Evolutionary conservation across 2,888 invertebrate genomes (phyloP).

Genomic region (Mechanitis messenoides): DNA sequence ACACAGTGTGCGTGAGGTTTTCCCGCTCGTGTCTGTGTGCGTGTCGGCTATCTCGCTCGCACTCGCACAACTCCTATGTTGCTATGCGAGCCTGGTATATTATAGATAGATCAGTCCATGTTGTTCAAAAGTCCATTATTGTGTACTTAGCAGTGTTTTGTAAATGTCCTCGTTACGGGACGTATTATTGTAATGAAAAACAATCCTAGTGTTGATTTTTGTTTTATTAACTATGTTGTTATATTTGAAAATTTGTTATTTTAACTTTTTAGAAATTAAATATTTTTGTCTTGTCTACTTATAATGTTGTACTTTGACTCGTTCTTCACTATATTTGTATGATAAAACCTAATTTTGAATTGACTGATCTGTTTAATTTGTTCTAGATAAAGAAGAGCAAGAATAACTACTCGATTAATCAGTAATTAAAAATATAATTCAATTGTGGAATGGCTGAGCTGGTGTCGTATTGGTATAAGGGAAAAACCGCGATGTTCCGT

Average conservation of each 20-base stretch:
- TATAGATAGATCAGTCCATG: conserved; percentile 34
- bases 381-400: not conserved
- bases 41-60: conserved; percentile 29
- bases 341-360: too few relatives aligned
- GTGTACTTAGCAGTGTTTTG: conserved; percentile 53
- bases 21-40: conserved; percentile 32
- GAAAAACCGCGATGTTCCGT: conserved; percentile 30
- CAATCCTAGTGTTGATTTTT: conserved; percentile 16
- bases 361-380: too few relatives aligned
- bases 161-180: conserved; percentile 41
- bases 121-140: conserved; percentile 59
- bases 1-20: conserved; percentile 39
- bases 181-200: conserved; percentile 23
- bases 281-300: not conserved
- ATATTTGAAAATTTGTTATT: not conserved
- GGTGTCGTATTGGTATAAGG: conserved; percentile 23
- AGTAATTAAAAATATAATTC: conserved; percentile 18
- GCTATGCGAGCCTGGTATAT: conserved; percentile 37
- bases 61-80: conserved; percentile 30
- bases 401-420: conserved; percentile 13
- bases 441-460: conserved; percentile 26
- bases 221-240: conserved; percentile 9
- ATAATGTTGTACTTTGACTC: too few relatives aligned
- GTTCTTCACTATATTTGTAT: too few relatives aligned
- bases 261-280: not conserved